Conservation (phyloP, 2,797 vertebrate genomes). For the Trematomus bernacchii region DNA sequence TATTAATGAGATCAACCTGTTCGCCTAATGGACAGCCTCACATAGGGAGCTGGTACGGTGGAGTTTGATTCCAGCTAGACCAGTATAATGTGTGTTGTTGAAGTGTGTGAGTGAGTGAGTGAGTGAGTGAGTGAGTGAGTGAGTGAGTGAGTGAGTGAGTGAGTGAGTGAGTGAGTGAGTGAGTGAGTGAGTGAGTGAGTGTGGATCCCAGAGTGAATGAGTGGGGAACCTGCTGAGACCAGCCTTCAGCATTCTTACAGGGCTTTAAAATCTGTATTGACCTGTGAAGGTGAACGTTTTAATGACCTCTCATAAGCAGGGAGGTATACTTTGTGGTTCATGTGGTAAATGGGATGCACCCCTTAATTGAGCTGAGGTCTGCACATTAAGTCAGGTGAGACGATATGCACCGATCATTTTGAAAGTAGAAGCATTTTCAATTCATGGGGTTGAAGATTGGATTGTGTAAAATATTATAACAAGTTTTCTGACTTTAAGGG, state of each 20-base stretch:
- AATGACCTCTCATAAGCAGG: conserved; percentile 73
- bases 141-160: background rate
- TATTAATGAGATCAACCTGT: conserved; percentile 79
- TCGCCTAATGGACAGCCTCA: conserved; percentile 61
- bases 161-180: conserved; percentile 36
- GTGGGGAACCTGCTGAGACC: conserved; percentile 42
- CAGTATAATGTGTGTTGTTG: conserved; percentile 52
- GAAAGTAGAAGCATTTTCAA: conserved; percentile 49
- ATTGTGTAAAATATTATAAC: conserved; percentile 5
- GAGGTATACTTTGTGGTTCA: conserved; percentile 68
- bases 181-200: conserved; percentile 19
- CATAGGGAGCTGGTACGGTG: conserved; percentile 36
- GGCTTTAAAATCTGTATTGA: conserved; percentile 72
- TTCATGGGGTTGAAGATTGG: conserved; percentile 21
- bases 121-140: no score
- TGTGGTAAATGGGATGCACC: conserved; percentile 75
- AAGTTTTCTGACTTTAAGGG: background rate
- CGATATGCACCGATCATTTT: conserved; percentile 44
- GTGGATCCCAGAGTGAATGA: conserved; percentile 12
- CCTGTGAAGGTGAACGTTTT: conserved; percentile 82
- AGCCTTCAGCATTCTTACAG: conserved; percentile 41
- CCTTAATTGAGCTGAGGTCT: conserved; percentile 76
- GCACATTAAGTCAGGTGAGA: conserved; percentile 66
- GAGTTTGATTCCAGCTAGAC: conserved; percentile 48
- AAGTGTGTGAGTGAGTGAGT: background rate